Percentiles rank a stretch among this genome's conserved stretches.
Conservation (phyloP, 2,113 vertebrate genomes). For the Mus spicilegus region DNA sequence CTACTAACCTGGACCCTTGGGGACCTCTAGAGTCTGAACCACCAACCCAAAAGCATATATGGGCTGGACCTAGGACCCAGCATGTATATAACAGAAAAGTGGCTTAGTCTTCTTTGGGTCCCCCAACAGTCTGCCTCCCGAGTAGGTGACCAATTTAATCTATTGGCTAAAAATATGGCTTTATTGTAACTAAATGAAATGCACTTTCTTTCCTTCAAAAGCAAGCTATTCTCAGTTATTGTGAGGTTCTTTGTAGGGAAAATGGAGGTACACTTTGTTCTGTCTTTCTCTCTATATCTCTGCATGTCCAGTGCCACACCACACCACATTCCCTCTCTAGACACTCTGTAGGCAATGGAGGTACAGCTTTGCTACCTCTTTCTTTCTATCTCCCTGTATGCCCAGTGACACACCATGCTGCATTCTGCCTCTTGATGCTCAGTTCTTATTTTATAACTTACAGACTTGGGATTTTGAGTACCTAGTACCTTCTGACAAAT, state of each 20-base stretch:
- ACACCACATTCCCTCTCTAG: background rate
- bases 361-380: background rate
- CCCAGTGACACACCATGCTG: fast-evolving
- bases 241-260: background rate
- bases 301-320: fast-evolving
- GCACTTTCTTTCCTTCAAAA: background rate
- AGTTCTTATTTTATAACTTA: background rate
- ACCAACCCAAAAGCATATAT: too few relatives aligned
- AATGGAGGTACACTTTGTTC: background rate
- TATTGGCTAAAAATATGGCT: background rate
- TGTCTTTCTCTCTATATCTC: background rate
- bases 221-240: background rate
- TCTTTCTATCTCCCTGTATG: background rate
- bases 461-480: background rate
- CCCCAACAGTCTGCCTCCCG: background rate
- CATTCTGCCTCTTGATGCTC: background rate
- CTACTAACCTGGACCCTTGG: too few relatives aligned
- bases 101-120: too few relatives aligned
- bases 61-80: too few relatives aligned
- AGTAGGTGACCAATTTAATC: background rate
- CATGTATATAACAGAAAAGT: too few relatives aligned
- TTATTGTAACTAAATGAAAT: constrained; percentile 1
- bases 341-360: background rate
- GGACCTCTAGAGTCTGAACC: too few relatives aligned
- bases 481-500: constrained; percentile 15